phyloP scores from a whole-genome alignment of 2,113 vertebrate species.

The Sylvilagus bachmani region DNA sequence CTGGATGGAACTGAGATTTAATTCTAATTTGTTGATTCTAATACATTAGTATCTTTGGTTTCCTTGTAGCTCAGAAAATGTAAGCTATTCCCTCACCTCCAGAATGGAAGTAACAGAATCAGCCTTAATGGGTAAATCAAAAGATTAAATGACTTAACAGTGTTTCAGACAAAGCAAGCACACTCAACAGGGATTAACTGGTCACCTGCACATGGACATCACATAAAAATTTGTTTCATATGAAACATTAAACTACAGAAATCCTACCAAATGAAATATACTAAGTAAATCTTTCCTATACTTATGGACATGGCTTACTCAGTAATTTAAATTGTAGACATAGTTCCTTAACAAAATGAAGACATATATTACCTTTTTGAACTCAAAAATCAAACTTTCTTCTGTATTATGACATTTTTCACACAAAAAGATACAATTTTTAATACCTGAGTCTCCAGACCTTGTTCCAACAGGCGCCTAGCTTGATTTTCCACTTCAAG shows the following conservation, averaged over 20 bases:
- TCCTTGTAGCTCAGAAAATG: constrained; percentile 49
- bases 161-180: constrained; percentile 27
- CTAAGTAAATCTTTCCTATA: background rate
- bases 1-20: background rate
- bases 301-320: background rate
- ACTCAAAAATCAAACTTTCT: constrained; percentile 9
- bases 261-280: constrained; percentile 49
- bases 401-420: background rate
- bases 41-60: background rate
- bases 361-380: background rate
- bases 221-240: constrained; percentile 50
- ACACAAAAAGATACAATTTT: constrained; percentile 21
- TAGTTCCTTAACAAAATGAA: constrained; percentile 12
- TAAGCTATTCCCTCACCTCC: constrained; percentile 30
- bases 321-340: constrained; percentile 2
- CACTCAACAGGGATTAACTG: background rate
- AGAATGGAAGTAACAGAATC: background rate
- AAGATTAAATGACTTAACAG: background rate
- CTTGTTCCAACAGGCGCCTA: constrained; percentile 96
- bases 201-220: background rate
- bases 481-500: constrained; percentile 99
- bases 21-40: constrained; percentile 4
- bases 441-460: constrained; percentile 98
- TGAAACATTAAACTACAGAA: constrained; percentile 11
- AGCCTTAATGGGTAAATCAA: background rate